Conservation (phyloP, 2,113 vertebrate genomes). For the Poecilia latipinna region DNA sequence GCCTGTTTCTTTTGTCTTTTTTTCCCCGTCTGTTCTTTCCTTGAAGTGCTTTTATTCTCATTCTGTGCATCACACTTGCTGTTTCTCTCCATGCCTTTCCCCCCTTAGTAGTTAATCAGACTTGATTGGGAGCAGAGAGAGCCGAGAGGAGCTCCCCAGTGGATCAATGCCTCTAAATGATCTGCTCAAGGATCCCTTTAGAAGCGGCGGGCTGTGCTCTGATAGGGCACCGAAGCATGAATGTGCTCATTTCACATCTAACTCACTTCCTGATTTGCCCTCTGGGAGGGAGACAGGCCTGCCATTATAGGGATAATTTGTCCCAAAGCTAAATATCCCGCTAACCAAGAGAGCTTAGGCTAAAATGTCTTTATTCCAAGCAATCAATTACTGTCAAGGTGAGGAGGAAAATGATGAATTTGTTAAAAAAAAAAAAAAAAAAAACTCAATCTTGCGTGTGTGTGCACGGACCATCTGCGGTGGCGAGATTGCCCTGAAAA, state of each 20-base stretch:
- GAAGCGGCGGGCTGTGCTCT: constrained; percentile 70
- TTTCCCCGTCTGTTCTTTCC: constrained; percentile 4
- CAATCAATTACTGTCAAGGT: constrained; percentile 77
- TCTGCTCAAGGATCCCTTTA: constrained; percentile 75
- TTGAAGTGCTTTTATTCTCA: constrained; percentile 54
- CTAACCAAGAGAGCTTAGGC: constrained; percentile 66
- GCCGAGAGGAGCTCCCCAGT: constrained; percentile 71
- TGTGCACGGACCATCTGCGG: constrained; percentile 14
- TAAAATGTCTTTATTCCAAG: constrained; percentile 69
- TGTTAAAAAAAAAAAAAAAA: constrained; percentile 59
- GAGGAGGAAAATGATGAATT: constrained; percentile 66
- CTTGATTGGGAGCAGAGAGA: constrained; percentile 72
- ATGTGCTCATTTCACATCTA: constrained; percentile 76
- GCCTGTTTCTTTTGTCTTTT: constrained; percentile 35
- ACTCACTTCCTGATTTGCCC: constrained; percentile 76
- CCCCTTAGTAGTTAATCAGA: constrained; percentile 72
- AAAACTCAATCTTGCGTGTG: constrained; percentile 35
- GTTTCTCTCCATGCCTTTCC: constrained; percentile 52
- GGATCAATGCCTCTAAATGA: constrained; percentile 81
- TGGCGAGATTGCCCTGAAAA: constrained; percentile 44
- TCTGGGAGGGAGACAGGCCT: constrained; percentile 61
- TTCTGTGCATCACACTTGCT: constrained; percentile 54
- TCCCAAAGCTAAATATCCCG: constrained; percentile 71
- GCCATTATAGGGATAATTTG: constrained; percentile 69
- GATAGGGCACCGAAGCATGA: constrained; percentile 75